Percentiles rank a stretch among this genome's conserved stretches.
phyloP scores from a whole-genome alignment of 2,888 invertebrate species.

The Spodoptera picta region DNA sequence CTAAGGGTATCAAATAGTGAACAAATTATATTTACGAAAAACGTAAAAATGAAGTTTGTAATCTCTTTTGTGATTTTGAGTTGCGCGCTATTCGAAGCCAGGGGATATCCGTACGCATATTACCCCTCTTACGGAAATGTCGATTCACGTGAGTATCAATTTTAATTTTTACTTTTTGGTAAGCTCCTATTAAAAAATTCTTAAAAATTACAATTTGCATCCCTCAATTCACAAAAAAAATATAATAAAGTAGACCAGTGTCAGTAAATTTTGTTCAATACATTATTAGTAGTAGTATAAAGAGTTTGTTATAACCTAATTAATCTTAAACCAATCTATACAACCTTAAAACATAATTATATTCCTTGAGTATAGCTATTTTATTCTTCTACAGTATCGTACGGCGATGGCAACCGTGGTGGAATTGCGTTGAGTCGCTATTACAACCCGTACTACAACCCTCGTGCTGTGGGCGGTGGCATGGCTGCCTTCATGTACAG shows the following conservation, averaged over 20 bases:
- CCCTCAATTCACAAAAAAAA: no score
- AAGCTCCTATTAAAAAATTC: background rate
- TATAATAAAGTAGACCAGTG: no score
- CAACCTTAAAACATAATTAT: no score
- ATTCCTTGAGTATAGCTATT: background rate
- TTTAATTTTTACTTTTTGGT: background rate
- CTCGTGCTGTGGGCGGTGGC: conserved; percentile 70
- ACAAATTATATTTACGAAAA: conserved; percentile 26
- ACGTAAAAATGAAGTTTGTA: conserved; percentile 71
- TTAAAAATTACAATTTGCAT: no score
- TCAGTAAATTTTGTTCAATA: no score
- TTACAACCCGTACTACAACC: conserved; percentile 82
- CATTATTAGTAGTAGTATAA: no score
- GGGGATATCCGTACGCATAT: conserved; percentile 72
- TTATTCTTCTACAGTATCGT: conserved; percentile 72
- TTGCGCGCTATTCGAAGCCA: conserved; percentile 72
- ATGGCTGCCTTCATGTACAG: conserved; percentile 83
- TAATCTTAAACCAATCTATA: background rate
- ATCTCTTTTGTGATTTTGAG: conserved; percentile 66
- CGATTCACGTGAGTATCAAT: conserved; percentile 77
- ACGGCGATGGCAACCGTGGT: conserved; percentile 79
- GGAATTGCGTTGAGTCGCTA: conserved; percentile 82
- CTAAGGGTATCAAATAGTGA: conserved; percentile 61
- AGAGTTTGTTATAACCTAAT: background rate
- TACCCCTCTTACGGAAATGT: conserved; percentile 81